Evolutionary conservation across 2,888 invertebrate genomes (phyloP).

Genomic region (Creontiades dilutus): DNA sequence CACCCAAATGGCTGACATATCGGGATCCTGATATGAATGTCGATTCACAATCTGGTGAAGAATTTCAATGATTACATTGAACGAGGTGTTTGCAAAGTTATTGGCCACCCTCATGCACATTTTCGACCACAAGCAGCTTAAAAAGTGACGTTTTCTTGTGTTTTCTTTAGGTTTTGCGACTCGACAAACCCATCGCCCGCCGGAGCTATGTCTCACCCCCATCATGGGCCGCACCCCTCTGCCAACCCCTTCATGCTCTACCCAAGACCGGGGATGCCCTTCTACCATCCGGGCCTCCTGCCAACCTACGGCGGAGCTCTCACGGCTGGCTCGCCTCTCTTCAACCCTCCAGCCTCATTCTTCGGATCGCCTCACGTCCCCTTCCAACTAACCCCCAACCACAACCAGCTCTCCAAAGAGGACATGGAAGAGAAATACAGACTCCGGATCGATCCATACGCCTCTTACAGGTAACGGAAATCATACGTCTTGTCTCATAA

Average conservation of each 20-base stretch:
- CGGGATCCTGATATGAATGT: too few species aligned
- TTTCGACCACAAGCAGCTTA: too few species aligned
- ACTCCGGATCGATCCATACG: slow-evolving; percentile 52
- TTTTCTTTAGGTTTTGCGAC: slow-evolving; percentile 86
- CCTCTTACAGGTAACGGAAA: slow-evolving; percentile 54
- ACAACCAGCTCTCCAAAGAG: slow-evolving; percentile 43
- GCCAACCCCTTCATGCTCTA: slow-evolving; percentile 84
- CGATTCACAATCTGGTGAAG: too few species aligned
- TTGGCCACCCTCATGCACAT: too few species aligned
- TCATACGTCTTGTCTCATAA: neutral
- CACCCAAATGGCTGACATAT: too few species aligned
- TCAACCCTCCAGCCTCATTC: slow-evolving; percentile 71
- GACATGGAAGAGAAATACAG: slow-evolving; percentile 50
- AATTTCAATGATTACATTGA: too few species aligned
- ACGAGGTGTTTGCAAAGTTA: too few species aligned
- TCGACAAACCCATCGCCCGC: slow-evolving; percentile 80
- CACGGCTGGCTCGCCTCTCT: slow-evolving; percentile 68
- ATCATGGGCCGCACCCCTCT: slow-evolving; percentile 50
- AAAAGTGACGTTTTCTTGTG: neutral
- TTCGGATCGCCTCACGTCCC: slow-evolving; percentile 62
- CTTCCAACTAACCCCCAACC: slow-evolving; percentile 44
- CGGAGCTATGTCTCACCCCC: slow-evolving; percentile 48
- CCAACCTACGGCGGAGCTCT: slow-evolving; percentile 78
- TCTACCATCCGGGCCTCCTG: slow-evolving; percentile 81
- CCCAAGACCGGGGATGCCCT: slow-evolving; percentile 81